phyloP scores from a whole-genome alignment of 2,113 vertebrate species.

The Lota lota region DNA sequence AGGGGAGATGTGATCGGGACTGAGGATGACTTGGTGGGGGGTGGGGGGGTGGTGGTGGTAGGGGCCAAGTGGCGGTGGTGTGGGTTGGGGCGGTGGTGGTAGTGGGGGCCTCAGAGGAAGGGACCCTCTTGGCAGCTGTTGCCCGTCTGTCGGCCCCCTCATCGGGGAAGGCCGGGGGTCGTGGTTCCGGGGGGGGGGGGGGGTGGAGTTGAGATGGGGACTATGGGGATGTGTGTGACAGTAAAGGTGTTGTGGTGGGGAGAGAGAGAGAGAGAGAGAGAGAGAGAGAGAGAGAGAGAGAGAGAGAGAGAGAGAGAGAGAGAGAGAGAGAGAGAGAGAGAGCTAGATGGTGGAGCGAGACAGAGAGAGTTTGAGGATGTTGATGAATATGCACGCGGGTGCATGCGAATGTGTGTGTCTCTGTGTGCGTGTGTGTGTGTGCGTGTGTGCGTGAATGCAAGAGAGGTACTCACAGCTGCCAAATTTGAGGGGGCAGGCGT shows the following conservation, averaged over 20 bases:
- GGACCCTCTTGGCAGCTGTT: conserved; percentile 52
- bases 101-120: conserved; percentile 21
- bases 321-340: no score
- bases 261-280: no score
- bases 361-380: not conserved
- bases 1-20: no score
- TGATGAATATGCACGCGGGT: conserved; percentile 7
- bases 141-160: conserved; percentile 27
- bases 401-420: not conserved
- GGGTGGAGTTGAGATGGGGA: not conserved
- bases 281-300: no score
- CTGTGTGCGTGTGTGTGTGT: conserved; percentile 5
- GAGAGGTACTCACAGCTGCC: conserved; percentile 76
- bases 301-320: no score
- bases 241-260: not conserved
- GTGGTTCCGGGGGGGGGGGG: conserved; percentile 6
- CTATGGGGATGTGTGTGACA: not conserved
- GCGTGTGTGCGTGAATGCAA: not conserved
- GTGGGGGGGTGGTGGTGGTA: no score
- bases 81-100: not conserved
- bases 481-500: conserved; percentile 80
- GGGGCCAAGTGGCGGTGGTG: no score
- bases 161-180: conserved; percentile 28
- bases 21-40: no score
- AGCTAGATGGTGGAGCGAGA: no score